Evolutionary conservation across 2,888 invertebrate genomes (phyloP), one percentile per base, ranked within the genome.

Genomic region (Drosophila rubida): DNA sequence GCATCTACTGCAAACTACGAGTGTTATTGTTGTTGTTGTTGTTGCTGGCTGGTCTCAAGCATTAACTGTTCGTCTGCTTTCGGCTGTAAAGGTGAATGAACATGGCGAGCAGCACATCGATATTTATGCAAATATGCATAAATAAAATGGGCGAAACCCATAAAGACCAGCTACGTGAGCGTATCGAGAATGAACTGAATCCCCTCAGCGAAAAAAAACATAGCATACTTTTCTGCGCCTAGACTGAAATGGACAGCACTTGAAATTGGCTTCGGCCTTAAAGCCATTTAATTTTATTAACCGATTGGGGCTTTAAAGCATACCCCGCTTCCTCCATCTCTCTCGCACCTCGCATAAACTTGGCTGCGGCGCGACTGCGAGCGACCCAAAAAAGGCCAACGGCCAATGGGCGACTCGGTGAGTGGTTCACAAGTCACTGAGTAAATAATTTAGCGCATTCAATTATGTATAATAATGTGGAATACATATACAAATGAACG

Each of bases 281-380:
- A 85, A 82, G 70, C 73, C 67, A 78, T 80, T 85, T 80, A 75
- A 82, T 85, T 82, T 82, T 82, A 82, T 82, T 82, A 82, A 73
- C 65, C 64, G 66, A 67, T 49, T 50, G 42, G 50, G 35, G 44
- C 76, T 65, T 84, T 74, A 71, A 78, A 49, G 13, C 8, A n/a
- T 27, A 49, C 42, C 0, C n/a, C 11, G 11, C 14, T 2, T 11
- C 4, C 14, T 7, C 4, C 3, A 5, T 8, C 9, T 25, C 16
- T 11, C 32, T 11, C 2, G 4, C 22, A 25, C 9, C 13, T n/a
- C n/a, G 30, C 6, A 32, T n/a, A 4, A n/a, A n/a, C n/a, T n/a
- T 32, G 13, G 13, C 27, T 27, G 8, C 8, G 2, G 27, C 27
- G 35, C 2, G 35, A 11, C 5, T 4, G n/a, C 27, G 11, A 13